Evolutionary conservation across 2,797 vertebrate genomes (phyloP).

Genomic region (Hippoglossus hippoglossus): DNA sequence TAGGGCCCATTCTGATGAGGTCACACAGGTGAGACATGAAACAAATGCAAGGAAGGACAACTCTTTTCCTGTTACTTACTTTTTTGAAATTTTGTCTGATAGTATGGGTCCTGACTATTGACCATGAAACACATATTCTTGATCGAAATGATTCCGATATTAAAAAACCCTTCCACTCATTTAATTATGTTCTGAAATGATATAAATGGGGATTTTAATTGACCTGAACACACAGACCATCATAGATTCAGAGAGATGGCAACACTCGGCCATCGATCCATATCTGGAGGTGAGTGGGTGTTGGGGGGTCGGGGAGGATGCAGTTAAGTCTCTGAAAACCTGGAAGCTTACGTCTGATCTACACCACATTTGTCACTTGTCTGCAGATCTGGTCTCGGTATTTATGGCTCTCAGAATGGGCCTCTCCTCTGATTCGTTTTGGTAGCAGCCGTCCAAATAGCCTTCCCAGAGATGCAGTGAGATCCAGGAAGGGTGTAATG

Average conservation of each 20-base stretch:
- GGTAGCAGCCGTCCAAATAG: slow-evolving; percentile 74
- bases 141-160: slow-evolving; percentile 8
- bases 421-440: slow-evolving; percentile 75
- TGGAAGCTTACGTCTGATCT: slow-evolving; percentile 68
- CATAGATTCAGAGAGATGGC: slow-evolving; percentile 28
- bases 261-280: slow-evolving; percentile 36
- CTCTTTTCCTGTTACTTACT: neutral
- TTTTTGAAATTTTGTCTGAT: neutral
- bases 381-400: slow-evolving; percentile 66
- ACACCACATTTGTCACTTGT: slow-evolving; percentile 76
- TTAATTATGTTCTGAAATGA: slow-evolving; percentile 7
- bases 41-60: neutral
- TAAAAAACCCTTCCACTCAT: slow-evolving; percentile 1
- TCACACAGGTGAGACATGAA: neutral
- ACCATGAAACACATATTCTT: neutral
- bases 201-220: slow-evolving; percentile 26
- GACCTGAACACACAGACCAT: slow-evolving; percentile 25
- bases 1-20: too few species aligned
- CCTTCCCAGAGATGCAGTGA: slow-evolving; percentile 58
- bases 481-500: slow-evolving; percentile 63
- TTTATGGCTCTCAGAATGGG: slow-evolving; percentile 70
- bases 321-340: slow-evolving; percentile 52
- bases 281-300: slow-evolving; percentile 11
- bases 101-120: neutral
- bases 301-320: neutral